Evolutionary conservation across 2,113 vertebrate genomes (phyloP).

Genomic region (Otis tarda): DNA sequence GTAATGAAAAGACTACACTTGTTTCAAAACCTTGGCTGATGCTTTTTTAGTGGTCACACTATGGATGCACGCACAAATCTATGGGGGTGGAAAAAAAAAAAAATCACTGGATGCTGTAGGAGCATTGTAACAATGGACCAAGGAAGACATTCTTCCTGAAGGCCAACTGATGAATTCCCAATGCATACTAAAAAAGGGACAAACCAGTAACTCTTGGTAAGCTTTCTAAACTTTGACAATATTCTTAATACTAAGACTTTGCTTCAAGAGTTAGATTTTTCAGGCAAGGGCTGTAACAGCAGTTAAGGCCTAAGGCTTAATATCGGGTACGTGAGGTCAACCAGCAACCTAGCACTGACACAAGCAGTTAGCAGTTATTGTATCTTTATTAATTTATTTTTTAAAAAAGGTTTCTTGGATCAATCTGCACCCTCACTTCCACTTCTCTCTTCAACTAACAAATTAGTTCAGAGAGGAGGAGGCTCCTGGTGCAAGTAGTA

Average conservation of each 20-base stretch:
- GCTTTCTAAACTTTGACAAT: background rate
- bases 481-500: background rate
- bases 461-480: background rate
- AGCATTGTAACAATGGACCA: background rate
- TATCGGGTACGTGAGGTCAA: background rate
- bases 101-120: background rate
- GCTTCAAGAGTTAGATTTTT: background rate
- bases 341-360: background rate
- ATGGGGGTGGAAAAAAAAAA: background rate
- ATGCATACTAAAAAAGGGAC: background rate
- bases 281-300: background rate
- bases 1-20: background rate
- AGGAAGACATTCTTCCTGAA: background rate
- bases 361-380: background rate
- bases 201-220: background rate
- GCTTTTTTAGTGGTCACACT: background rate
- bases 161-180: background rate
- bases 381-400: background rate
- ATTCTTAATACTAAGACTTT: background rate
- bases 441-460: background rate
- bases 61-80: rapidly evolving
- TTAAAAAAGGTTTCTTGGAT: background rate
- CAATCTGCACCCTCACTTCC: background rate
- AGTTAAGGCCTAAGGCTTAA: background rate
- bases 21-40: background rate